Conservation (phyloP, 1,140 invertebrate species). For the Pseudoatta argentina region DNA sequence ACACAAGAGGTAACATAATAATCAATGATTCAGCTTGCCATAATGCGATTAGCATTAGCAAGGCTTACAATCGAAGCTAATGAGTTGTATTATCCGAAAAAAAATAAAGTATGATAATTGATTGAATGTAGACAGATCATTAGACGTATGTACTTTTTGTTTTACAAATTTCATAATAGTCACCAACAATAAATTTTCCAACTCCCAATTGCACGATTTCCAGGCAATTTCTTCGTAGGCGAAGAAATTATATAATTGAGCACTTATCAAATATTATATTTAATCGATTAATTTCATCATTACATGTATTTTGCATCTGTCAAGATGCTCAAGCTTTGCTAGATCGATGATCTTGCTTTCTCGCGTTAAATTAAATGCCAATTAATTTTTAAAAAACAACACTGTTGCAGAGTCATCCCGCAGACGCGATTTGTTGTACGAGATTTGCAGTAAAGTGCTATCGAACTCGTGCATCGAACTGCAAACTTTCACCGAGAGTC, state of each 20-base stretch:
- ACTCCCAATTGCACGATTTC: neutral
- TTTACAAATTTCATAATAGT: neutral
- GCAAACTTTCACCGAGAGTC: slow-evolving; percentile 33
- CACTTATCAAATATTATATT: neutral
- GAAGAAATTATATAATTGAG: neutral
- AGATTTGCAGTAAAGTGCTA: neutral
- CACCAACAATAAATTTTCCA: neutral
- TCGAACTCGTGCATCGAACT: neutral
- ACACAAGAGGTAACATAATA: neutral
- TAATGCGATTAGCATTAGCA: neutral
- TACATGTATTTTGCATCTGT: neutral
- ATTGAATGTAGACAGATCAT: neutral
- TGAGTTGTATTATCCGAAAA: neutral
- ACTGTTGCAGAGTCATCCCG: neutral
- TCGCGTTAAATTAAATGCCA: neutral
- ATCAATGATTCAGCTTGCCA: neutral
- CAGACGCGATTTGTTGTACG: neutral
- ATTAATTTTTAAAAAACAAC: neutral
- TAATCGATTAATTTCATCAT: neutral
- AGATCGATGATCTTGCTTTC: neutral
- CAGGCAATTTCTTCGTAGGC: neutral
- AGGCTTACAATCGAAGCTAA: neutral
- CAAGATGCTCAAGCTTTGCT: neutral
- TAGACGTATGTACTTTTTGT: neutral
- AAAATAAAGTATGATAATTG: neutral